Percentiles rank a stretch among this genome's conserved stretches.
These are phyloP conservation scores for Pygoscelis adeliae DNA, from an alignment of 2,113 vertebrate genomes.

Conservation along the genomic window DNA sequence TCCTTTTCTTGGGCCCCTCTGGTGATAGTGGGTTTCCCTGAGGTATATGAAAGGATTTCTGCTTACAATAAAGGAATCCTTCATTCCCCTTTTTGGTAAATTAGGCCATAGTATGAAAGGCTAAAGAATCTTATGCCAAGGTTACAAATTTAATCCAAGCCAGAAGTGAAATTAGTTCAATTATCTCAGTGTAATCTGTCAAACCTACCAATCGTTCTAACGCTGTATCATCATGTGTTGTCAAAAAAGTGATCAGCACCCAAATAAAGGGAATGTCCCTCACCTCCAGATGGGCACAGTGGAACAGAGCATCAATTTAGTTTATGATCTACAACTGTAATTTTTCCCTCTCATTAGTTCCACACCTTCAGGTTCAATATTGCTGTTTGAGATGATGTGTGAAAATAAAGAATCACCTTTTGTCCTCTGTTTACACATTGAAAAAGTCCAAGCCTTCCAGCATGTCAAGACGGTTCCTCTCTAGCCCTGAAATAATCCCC, in stretches of 20 bases:
- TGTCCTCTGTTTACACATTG: background rate
- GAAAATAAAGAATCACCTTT: background rate
- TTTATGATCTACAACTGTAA: background rate
- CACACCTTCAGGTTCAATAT: background rate
- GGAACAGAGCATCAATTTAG: background rate
- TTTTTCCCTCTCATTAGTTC: background rate
- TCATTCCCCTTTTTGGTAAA: background rate
- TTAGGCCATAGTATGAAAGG: background rate
- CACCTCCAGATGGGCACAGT: background rate
- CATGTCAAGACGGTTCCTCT: background rate
- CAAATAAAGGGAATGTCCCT: background rate
- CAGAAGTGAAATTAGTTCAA: background rate
- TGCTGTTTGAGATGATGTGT: background rate
- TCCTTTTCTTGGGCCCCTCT: background rate
- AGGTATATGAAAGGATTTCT: background rate
- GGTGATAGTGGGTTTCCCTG: background rate
- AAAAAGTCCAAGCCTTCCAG: background rate
- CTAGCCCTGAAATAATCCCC: background rate
- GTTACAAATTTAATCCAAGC: background rate
- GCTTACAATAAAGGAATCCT: background rate
- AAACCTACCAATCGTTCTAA: rapidly evolving
- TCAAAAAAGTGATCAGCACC: background rate
- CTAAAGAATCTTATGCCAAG: background rate
- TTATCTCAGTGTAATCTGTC: background rate
- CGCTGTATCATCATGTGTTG: rapidly evolving